phyloP scores from a whole-genome alignment of 2,888 invertebrate genomes.

The Netelia melanura region DNA sequence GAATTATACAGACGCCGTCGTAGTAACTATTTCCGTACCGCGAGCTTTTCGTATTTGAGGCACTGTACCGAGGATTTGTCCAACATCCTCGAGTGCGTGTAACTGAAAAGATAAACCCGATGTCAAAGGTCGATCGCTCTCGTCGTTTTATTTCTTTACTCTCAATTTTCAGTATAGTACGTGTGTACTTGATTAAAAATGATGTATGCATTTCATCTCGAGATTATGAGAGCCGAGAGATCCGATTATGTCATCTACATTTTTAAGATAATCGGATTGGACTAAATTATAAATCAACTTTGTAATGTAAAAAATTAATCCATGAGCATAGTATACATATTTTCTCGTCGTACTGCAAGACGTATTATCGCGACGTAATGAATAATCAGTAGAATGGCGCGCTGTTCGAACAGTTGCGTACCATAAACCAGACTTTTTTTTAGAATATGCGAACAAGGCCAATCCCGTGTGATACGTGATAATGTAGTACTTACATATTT shows the following conservation, averaged over 20 bases:
- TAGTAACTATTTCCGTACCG: slow-evolving; percentile 55
- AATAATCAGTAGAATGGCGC: background rate
- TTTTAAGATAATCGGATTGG: slow-evolving; percentile 33
- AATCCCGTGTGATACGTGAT: too few relatives aligned
- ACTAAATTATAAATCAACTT: slow-evolving; percentile 16
- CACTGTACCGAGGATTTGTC: slow-evolving; percentile 39
- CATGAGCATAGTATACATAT: background rate
- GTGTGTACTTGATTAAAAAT: background rate
- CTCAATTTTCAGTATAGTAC: background rate
- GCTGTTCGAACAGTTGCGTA: background rate
- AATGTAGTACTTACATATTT: too few relatives aligned
- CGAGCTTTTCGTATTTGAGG: slow-evolving; percentile 23
- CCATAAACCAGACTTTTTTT: background rate
- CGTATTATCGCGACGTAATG: background rate
- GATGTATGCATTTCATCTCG: background rate
- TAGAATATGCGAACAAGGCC: background rate
- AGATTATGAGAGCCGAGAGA: slow-evolving; percentile 8
- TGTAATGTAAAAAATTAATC: slow-evolving; percentile 3
- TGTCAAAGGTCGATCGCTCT: slow-evolving; percentile 64
- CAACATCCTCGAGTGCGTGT: slow-evolving; percentile 2
- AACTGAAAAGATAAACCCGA: slow-evolving; percentile 53
- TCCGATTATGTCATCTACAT: slow-evolving; percentile 30
- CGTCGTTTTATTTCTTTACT: slow-evolving; percentile 18
- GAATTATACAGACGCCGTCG: slow-evolving; percentile 34
- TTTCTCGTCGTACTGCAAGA: background rate